Evolutionary conservation across 2,888 invertebrate genomes (phyloP), one percentile per base, ranked within the genome.

Genomic region (Eucera pruinosa): DNA sequence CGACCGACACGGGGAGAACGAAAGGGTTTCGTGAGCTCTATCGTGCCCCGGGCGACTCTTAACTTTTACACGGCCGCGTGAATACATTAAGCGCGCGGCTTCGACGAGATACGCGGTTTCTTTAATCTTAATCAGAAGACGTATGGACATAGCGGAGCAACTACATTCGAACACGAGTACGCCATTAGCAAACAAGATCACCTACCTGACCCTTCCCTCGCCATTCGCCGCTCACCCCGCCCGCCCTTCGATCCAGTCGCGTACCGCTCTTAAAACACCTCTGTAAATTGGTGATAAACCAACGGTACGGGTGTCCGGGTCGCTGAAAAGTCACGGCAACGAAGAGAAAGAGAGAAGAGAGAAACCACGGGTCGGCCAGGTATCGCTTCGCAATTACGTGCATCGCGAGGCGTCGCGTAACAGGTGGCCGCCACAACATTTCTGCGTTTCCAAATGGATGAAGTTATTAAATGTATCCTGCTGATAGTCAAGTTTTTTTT

Each of bases 181-280:
- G 89, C 91, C 91, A 91, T 91, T 91, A 91, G 91, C 91, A 88
- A 90, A 90, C 90, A 90, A 89, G 90, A 90, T 90, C 90, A 88
- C 89, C 89, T 89, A 86, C 87, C 87, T 85, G 87, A 85, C 85
- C 87, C 84, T 58, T 80, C 72, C 67, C 73, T 62, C 74, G 69
- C 77, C 47, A 23, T 67, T 41, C 66, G n/a, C 45, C 58, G 45
- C 30, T 36, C 66, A 68, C 61, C 43, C 43, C 33, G 23, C 36
- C 57, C 65, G 47, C 69, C 50, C 47, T 39, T 15, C 47, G 55
- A 30, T 47, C 39, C 36, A 54, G 39, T 43, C 68, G 68, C 73
- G 65, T 69, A 62, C 74, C 82, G 69, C 81, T 80, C 82, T 81
- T 80, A 80, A 83, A 82, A 85, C 85, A 83, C 84, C 84, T 87